A percentile compares a stretch with the other conserved stretches of the same genome.
Evolutionary conservation across 2,888 invertebrate species (phyloP).

Genomic region (Ophion ventricosus): DNA sequence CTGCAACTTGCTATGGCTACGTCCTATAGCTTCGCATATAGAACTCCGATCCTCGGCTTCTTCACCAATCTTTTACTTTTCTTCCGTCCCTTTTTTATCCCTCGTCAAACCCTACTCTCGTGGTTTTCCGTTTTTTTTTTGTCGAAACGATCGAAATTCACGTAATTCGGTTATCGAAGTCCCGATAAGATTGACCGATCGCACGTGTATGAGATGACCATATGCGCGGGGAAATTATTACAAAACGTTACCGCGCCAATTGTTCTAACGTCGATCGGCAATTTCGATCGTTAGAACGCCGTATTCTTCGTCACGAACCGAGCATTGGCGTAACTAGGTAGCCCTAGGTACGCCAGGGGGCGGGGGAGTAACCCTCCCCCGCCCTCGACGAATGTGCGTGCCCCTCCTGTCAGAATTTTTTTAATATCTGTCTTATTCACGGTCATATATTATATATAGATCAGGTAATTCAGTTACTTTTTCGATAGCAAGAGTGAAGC

Average conservation of each 20-base stretch:
- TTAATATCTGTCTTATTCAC: too few species aligned
- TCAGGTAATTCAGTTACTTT: too few species aligned
- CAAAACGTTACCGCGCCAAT: neutral
- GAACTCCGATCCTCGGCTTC: neutral
- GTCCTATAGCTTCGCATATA: constrained; percentile 5
- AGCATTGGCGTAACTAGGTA: too few species aligned
- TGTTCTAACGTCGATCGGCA: neutral
- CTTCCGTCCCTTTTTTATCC: neutral
- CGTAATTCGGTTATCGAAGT: neutral
- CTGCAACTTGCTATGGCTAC: constrained; percentile 12
- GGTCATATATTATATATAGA: too few species aligned
- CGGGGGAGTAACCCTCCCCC: too few species aligned
- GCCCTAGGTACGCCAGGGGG: too few species aligned
- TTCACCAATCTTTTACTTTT: neutral
- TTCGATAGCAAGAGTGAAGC: too few species aligned
- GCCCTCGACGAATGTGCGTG: too few species aligned
- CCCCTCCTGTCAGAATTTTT: too few species aligned
- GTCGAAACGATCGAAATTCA: neutral
- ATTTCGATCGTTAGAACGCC: neutral
- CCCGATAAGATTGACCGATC: too few species aligned
- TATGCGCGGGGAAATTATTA: neutral
- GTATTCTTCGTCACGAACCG: neutral
- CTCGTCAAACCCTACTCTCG: neutral
- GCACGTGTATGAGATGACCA: too few species aligned
- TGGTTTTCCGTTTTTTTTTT: neutral